phyloP scores from a whole-genome alignment of 2,888 invertebrate species.

The Folsomia manolachei region DNA sequence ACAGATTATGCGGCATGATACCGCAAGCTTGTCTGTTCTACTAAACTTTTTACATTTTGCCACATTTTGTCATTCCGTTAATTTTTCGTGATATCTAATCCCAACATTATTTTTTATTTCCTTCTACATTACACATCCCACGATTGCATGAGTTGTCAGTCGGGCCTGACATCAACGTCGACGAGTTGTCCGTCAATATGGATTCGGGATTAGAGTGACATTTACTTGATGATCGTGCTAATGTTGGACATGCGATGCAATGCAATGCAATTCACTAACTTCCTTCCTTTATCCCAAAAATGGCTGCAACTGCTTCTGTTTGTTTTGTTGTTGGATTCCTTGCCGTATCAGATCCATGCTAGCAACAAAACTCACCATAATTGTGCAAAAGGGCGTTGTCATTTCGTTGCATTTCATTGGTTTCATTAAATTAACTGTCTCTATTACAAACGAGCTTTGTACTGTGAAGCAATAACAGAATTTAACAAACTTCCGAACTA shows the following conservation, averaged over 20 bases:
- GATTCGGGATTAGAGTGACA: no score
- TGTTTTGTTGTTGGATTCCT: no score
- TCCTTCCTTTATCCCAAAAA: neutral
- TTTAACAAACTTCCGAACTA: neutral
- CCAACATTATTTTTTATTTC: neutral
- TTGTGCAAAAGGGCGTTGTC: neutral
- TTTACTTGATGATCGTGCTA: neutral
- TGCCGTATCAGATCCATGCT: no score
- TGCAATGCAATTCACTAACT: neutral
- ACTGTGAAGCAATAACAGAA: no score
- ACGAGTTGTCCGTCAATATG: no score
- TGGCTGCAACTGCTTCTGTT: no score
- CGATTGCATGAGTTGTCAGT: neutral
- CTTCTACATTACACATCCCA: neutral
- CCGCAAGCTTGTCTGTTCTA: no score
- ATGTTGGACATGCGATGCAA: neutral
- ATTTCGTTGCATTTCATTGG: no score
- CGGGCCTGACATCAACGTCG: no score
- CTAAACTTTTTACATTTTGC: neutral
- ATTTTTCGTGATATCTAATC: neutral
- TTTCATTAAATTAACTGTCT: neutral
- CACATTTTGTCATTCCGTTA: neutral
- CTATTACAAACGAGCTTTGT: no score
- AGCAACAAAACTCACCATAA: no score
- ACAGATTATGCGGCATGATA: no score